Base-by-base conservation (phyloP, 2,888 invertebrate species). In the Ornithoptera alexandrae region DNA sequence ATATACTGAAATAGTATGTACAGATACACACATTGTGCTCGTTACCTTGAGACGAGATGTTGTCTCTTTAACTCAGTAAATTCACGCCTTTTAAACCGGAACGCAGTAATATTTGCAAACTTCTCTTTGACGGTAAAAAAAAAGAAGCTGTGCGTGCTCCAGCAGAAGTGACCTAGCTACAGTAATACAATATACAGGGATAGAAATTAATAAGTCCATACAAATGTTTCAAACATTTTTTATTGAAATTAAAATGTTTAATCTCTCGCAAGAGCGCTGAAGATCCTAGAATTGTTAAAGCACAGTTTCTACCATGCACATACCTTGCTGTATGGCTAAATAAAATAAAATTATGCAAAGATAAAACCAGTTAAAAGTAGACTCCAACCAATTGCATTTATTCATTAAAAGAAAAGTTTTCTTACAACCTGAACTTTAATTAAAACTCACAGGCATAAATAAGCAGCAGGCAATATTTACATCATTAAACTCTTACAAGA, bases 161-260 rank as follows among this genome's bases (percentile, higher is more conserved):
- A 30, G 30, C 30, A 30, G 4, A 30, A 30, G 30, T 4, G 30
- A 30, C 30, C 30, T 30, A 30, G 4, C 30, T 4, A 30, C 24
- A 30, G 4, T 30, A 30, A 30, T 5, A 10, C 10, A 10, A 39
- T 39, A 39, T 10, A 39, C 10, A 10, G 10, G 10, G 10, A 39
- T 39, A 39, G 39, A 39, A 39, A 39, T 39, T 39, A 10, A 39
- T 30, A 39, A 39, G 39, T 5, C 39, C 39, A 39, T 39, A 10
- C 0, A n/a, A 53, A 56, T 60, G 66, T 74, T 78, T 75, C 77
- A 72, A 78, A 82, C 30, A 30, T 71, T 78, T 82, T 89, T 88
- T 88, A 88, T 85, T 88, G 78, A 85, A 87, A 85, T 82, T 76
- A 36, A 77, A 78, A 83, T 77, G 84, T 79, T 81, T 81, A 78